Percentiles rank a stretch among this genome's conserved stretches.
phyloP scores from a whole-genome alignment of 2,888 invertebrate species.

The Masnerella sp. region DNA sequence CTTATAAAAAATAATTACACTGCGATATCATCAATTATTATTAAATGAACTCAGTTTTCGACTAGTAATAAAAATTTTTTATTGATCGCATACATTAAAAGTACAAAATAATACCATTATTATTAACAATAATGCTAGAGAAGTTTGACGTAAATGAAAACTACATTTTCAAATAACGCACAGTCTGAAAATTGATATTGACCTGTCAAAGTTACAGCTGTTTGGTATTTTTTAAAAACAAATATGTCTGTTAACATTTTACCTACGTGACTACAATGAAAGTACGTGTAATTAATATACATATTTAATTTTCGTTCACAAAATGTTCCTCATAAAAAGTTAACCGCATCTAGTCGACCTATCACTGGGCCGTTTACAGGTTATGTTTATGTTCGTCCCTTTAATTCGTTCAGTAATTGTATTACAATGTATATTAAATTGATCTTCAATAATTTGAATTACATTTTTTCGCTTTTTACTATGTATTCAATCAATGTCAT shows the following conservation, averaged over 20 bases:
- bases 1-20: slow-evolving; percentile 40
- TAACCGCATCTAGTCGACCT: slow-evolving; percentile 11
- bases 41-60: no score
- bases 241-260: slow-evolving; percentile 50
- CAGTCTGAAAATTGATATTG: no score
- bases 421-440: not conserved
- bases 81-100: no score
- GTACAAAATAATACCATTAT: no score
- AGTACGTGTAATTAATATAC: not conserved
- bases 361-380: slow-evolving; percentile 16
- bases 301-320: not conserved
- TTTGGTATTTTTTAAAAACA: slow-evolving; percentile 23
- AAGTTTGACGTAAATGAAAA: no score
- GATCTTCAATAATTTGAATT: not conserved
- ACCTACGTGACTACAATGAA: slow-evolving; percentile 26
- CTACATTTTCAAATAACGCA: no score
- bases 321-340: slow-evolving; percentile 23
- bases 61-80: no score
- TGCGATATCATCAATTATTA: no score
- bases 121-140: no score
- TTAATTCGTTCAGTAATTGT: not conserved
- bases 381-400: slow-evolving; percentile 38
- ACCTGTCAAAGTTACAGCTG: slow-evolving; percentile 56
- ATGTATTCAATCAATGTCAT: not conserved
- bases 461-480: not conserved